Conservation (phyloP, 2,888 invertebrate species). For the Ferdinandea cuprea region DNA sequence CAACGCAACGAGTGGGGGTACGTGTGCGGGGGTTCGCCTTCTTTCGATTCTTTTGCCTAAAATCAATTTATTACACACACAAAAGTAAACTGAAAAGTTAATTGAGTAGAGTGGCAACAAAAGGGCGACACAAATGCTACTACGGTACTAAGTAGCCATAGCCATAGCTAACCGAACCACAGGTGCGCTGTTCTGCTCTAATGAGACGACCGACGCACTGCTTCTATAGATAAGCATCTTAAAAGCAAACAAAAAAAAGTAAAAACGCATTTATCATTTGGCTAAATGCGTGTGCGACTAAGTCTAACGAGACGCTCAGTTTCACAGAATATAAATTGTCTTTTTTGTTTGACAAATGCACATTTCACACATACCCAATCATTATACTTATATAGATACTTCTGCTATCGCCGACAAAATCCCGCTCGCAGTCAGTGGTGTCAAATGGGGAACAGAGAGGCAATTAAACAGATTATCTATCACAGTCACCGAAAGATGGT, state of each 20-base stretch:
- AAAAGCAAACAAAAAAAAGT: conserved; percentile 50
- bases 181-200: conserved; percentile 11
- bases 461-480: conserved; percentile 46
- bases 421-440: background rate
- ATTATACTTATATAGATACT: too few species aligned
- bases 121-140: conserved; percentile 19
- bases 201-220: conserved; percentile 44
- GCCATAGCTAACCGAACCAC: conserved; percentile 42
- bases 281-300: conserved; percentile 42
- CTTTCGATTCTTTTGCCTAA: conserved; percentile 8
- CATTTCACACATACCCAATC: conserved; percentile 34
- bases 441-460: conserved; percentile 12
- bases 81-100: conserved; percentile 57
- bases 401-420: background rate
- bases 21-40: too few species aligned
- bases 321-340: conserved; percentile 52
- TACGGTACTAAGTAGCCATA: conserved; percentile 22
- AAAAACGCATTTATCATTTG: conserved; percentile 60
- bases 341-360: conserved; percentile 48
- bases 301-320: conserved; percentile 28
- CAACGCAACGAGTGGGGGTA: conserved; percentile 21
- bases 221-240: conserved; percentile 54
- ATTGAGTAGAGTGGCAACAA: conserved; percentile 65
- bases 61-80: conserved; percentile 59
- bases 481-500: conserved; percentile 9